These are phyloP conservation scores for Xiphorhynchus elegans DNA, from an alignment of 2,113 vertebrate species.

Conservation along the genomic window DNA sequence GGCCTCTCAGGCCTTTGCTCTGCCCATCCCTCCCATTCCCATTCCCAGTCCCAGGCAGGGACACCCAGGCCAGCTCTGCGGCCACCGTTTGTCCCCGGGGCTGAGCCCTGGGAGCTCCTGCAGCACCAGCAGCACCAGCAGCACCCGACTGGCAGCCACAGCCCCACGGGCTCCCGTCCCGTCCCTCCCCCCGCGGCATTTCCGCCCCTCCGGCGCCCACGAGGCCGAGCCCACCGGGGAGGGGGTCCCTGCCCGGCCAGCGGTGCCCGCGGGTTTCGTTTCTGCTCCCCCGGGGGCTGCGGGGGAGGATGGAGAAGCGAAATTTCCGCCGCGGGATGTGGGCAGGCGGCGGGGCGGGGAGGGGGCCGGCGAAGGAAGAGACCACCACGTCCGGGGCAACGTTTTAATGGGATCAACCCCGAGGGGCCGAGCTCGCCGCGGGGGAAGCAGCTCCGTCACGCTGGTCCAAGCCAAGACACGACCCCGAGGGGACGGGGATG, in stretches of 20 bases:
- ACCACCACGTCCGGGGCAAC: neutral
- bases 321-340: neutral
- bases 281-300: neutral
- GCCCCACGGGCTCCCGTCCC: neutral
- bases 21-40: neutral
- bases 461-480: rapidly evolving
- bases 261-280: neutral
- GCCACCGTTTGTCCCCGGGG: rapidly evolving
- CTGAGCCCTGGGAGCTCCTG: rapidly evolving
- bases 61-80: rapidly evolving
- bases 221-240: neutral
- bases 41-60: neutral
- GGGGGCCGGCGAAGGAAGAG: neutral
- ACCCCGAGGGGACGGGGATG: neutral
- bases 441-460: neutral
- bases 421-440: neutral
- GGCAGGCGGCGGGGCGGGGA: neutral
- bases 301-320: neutral
- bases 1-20: neutral
- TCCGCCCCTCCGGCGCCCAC: neutral
- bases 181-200: neutral
- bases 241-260: neutral
- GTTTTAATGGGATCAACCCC: neutral
- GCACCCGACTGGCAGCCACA: no score
- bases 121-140: no score